Conservation (phyloP, 2,113 vertebrate genomes). For the Acanthisitta chloris region DNA sequence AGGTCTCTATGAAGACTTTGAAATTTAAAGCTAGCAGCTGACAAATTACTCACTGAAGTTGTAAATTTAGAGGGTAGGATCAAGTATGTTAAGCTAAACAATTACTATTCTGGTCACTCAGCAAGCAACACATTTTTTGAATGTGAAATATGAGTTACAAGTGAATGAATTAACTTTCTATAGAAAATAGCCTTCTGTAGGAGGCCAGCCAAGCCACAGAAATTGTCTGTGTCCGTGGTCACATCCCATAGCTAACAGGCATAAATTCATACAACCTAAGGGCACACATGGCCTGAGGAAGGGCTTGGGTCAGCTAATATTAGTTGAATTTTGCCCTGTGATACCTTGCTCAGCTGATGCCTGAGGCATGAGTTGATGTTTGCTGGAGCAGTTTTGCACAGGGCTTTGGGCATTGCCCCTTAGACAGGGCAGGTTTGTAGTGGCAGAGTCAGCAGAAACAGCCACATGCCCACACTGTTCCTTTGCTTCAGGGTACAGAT, state of each 20-base stretch:
- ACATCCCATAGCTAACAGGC: rapidly evolving
- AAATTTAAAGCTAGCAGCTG: background rate
- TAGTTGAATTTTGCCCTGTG: background rate
- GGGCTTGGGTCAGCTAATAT: background rate
- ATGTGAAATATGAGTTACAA: background rate
- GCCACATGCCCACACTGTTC: rapidly evolving
- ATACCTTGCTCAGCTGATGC: background rate
- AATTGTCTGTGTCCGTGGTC: rapidly evolving
- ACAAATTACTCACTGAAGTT: background rate
- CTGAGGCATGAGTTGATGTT: background rate
- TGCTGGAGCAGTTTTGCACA: background rate
- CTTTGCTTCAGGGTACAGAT: background rate
- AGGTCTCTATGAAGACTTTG: background rate
- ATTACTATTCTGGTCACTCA: background rate
- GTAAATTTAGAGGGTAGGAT: background rate
- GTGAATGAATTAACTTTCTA: background rate
- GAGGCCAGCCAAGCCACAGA: background rate
- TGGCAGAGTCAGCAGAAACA: background rate
- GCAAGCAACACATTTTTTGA: rapidly evolving
- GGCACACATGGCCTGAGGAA: background rate
- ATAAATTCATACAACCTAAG: background rate
- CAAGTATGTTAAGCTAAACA: background rate
- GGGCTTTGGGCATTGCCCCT: background rate
- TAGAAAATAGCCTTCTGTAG: background rate
- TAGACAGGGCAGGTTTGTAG: background rate